Evolutionary conservation across 2,113 vertebrate species (phyloP).

Genomic region (Elachura formosa): DNA sequence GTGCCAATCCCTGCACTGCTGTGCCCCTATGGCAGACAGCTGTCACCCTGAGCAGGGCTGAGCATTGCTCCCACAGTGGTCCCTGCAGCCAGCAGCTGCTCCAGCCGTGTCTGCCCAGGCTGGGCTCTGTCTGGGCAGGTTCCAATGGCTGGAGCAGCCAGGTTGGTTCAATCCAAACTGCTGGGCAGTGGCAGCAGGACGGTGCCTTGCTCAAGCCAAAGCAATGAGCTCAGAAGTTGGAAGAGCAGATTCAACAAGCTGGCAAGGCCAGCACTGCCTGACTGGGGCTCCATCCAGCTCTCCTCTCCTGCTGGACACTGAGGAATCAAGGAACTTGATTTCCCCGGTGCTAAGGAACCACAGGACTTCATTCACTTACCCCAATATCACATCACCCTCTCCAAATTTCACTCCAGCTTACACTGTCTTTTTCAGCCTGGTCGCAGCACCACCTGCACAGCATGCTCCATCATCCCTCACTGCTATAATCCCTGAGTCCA

Average conservation of each 20-base stretch:
- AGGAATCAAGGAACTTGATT: neutral
- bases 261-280: neutral
- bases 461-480: neutral
- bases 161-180: neutral
- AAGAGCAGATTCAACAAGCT: neutral
- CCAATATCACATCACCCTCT: neutral
- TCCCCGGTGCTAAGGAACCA: neutral
- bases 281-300: neutral
- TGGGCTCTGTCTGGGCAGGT: accelerated
- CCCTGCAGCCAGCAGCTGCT: neutral
- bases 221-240: accelerated
- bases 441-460: neutral
- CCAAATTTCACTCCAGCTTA: neutral
- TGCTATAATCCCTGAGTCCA: neutral
- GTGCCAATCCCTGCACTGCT: neutral
- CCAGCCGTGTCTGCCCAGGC: neutral
- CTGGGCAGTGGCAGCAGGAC: neutral
- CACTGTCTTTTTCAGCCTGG: neutral
- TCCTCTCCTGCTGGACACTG: accelerated
- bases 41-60: neutral
- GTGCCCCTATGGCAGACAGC: neutral
- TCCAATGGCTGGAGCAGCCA: accelerated
- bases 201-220: neutral
- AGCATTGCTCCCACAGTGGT: accelerated
- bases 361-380: accelerated